Percentiles rank a stretch among this genome's conserved stretches.
phyloP scores from a whole-genome alignment of 2,113 vertebrate species.

The Alethe diademata region DNA sequence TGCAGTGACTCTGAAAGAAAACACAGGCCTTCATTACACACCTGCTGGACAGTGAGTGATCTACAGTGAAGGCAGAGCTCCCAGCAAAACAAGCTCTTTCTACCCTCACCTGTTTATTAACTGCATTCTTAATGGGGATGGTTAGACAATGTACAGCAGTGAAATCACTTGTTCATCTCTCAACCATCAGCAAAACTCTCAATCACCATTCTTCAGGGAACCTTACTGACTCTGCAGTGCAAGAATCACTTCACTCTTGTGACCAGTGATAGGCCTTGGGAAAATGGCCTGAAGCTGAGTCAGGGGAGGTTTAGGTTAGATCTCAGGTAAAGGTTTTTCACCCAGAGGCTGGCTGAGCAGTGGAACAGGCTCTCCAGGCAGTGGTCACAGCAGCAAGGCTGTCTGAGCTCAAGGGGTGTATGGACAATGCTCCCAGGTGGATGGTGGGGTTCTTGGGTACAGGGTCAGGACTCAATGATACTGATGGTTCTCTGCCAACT shows the following conservation, averaged over 20 bases:
- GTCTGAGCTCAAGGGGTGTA: neutral
- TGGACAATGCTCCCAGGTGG: neutral
- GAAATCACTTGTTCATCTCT: neutral
- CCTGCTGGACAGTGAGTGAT: neutral
- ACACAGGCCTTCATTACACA: neutral
- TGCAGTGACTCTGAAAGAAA: conserved; percentile 61
- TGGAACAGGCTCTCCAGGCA: neutral
- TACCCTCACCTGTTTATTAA: neutral
- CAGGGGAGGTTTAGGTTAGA: neutral
- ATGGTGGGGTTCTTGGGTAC: neutral
- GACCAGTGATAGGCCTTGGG: neutral
- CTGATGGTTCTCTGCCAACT: neutral
- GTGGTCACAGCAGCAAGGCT: neutral
- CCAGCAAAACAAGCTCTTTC: neutral
- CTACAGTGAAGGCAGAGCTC: neutral
- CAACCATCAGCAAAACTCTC: neutral
- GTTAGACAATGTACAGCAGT: neutral
- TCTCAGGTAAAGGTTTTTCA: neutral
- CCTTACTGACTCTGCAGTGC: neutral
- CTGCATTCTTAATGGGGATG: neutral
- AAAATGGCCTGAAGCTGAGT: neutral
- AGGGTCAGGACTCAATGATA: neutral
- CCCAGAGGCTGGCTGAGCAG: neutral
- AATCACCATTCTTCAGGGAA: neutral
- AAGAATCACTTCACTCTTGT: neutral